Percentiles rank a stretch among this genome's conserved stretches.
Evolutionary conservation across 2,113 vertebrate genomes (phyloP).

Genomic region (Thalassarche chlororhynchos): DNA sequence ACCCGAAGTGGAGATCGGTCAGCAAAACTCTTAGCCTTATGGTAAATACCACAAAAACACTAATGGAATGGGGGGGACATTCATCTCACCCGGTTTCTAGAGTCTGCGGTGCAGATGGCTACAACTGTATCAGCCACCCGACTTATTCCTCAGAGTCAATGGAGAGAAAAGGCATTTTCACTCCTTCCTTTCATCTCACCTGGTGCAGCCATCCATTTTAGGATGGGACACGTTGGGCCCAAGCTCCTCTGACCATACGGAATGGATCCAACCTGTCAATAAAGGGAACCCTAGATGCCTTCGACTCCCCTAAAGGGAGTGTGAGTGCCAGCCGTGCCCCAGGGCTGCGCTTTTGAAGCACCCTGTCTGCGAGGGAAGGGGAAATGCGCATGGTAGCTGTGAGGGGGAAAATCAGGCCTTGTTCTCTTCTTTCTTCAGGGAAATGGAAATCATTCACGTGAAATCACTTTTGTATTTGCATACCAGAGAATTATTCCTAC

Average conservation of each 20-base stretch:
- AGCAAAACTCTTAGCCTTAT: not conserved
- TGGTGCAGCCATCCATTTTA: not conserved
- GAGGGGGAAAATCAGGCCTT: not conserved
- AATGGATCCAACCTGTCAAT: not conserved
- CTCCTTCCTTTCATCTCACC: not conserved
- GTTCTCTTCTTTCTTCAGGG: not conserved
- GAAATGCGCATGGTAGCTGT: not conserved
- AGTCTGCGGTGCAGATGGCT: not conserved
- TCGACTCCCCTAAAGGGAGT: not conserved
- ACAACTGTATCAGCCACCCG: not conserved
- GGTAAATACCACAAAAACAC: not conserved
- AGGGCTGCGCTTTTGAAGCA: fast-evolving
- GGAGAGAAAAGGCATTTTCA: not conserved
- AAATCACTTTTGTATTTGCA: not conserved
- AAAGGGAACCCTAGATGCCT: not conserved
- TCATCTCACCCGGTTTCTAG: not conserved
- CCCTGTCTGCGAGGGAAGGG: fast-evolving
- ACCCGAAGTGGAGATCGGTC: fast-evolving
- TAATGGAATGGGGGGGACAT: not conserved
- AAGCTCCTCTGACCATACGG: not conserved
- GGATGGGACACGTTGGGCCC: not conserved
- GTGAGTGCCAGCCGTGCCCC: not conserved
- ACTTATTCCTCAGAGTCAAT: not conserved
- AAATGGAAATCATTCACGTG: not conserved
- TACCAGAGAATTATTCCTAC: not conserved